Percentiles rank a stretch among this genome's conserved stretches.
Evolutionary conservation across 2,113 vertebrate genomes (phyloP).

Genomic region (Melanerpes formicivorus): DNA sequence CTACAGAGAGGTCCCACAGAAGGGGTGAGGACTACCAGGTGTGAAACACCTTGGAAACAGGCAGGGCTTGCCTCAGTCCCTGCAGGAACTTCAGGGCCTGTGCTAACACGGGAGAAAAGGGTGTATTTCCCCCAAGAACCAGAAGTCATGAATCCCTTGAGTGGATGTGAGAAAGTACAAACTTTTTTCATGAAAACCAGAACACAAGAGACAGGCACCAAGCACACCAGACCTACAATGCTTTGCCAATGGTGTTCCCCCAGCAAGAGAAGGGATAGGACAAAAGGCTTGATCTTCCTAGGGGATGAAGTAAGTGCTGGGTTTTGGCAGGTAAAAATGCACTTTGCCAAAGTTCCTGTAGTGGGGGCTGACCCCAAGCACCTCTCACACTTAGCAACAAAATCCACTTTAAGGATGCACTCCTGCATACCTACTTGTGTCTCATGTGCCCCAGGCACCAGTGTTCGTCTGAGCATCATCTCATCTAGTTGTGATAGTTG

Average conservation of each 20-base stretch:
- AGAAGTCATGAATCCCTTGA: background rate
- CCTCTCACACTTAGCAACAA: background rate
- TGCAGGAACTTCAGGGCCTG: background rate
- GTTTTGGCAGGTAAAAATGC: background rate
- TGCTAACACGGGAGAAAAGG: background rate
- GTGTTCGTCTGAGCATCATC: background rate
- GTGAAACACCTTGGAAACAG: background rate
- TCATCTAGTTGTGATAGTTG: background rate
- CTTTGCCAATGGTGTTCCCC: background rate
- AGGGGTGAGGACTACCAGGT: background rate
- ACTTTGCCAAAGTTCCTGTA: background rate
- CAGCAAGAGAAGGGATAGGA: background rate
- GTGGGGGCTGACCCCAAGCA: background rate
- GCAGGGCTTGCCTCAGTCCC: background rate
- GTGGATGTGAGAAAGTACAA: rapidly evolving
- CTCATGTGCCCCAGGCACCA: background rate
- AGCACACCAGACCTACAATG: background rate
- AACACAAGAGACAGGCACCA: background rate
- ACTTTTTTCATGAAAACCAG: background rate
- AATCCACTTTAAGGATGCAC: background rate
- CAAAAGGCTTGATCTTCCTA: background rate
- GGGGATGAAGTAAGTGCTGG: background rate
- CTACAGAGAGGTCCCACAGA: background rate
- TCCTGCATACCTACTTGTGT: rapidly evolving
- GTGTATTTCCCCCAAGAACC: background rate